These are phyloP conservation scores for Aurelia aurita complex sp. Pacific DNA, from an alignment of 30 jellyfish, hydroid and myxozoan genomes.

Conservation along the genomic window DNA sequence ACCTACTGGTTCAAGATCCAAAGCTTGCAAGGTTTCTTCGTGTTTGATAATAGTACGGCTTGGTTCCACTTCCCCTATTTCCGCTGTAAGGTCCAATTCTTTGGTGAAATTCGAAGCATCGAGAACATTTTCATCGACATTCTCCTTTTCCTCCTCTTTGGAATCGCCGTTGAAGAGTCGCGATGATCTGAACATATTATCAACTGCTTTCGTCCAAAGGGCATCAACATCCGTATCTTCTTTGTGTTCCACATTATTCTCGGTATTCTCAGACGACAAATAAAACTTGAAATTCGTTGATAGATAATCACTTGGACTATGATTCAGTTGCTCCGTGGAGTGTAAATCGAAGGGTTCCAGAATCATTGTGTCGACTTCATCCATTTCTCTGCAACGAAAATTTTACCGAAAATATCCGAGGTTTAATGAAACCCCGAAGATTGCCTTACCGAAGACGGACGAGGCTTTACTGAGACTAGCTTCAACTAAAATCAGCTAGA, in stretches of 20 bases:
- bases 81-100: neutral
- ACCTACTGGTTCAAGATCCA: neutral
- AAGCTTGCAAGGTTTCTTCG: conserved; percentile 23
- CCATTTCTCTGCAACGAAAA: conserved; percentile 19
- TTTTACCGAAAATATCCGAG: neutral
- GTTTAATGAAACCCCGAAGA: no score
- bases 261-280: conserved; percentile 5
- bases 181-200: conserved; percentile 62
- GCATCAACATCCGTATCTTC: conserved; percentile 43
- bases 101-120: neutral
- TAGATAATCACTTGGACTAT: conserved; percentile 65
- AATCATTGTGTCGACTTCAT: conserved; percentile 39
- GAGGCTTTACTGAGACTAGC: no score
- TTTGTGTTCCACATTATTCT: conserved; percentile 9
- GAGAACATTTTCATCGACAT: conserved; percentile 51
- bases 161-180: conserved; percentile 49
- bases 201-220: conserved; percentile 69
- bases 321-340: conserved; percentile 41
- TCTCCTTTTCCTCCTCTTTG: conserved; percentile 60
- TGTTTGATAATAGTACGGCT: conserved; percentile 12
- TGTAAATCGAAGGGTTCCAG: conserved; percentile 60
- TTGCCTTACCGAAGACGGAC: no score
- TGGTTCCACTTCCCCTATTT: neutral
- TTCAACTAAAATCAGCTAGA: no score
- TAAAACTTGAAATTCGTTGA: conserved; percentile 52